Conservation (phyloP, 2,888 invertebrate genomes). For the Rhimphoctona megacephalus region DNA sequence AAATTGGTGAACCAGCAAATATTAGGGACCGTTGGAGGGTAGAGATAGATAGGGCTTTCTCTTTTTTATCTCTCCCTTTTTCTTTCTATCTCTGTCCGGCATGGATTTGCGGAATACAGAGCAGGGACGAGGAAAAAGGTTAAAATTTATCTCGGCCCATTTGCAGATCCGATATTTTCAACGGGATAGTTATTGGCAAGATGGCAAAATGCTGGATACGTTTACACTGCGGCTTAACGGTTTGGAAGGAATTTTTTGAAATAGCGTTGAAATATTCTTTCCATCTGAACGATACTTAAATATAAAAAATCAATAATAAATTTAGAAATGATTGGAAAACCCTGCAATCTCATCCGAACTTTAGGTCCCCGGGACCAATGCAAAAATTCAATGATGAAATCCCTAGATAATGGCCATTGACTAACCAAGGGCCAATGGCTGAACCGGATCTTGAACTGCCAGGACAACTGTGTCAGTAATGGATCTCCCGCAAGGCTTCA, state of each 20-base stretch:
- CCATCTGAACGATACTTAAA: background rate
- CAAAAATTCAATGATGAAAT: background rate
- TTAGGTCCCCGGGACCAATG: background rate
- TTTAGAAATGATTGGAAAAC: background rate
- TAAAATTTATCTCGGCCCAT: constrained; percentile 56
- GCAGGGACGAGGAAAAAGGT: constrained; percentile 21
- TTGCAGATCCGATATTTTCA: constrained; percentile 16
- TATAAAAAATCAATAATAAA: too few species aligned
- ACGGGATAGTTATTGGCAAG: constrained; percentile 10
- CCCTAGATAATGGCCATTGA: constrained; percentile 1
- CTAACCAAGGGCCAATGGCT: constrained; percentile 12
- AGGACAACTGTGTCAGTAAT: constrained; percentile 49
- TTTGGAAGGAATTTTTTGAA: background rate
- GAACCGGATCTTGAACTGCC: constrained; percentile 12
- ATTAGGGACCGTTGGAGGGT: constrained; percentile 29
- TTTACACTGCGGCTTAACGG: background rate
- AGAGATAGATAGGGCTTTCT: constrained; percentile 25
- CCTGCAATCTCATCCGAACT: background rate
- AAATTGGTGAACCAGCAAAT: constrained; percentile 50
- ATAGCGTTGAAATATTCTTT: background rate
- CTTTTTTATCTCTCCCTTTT: constrained; percentile 21
- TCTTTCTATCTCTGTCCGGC: background rate
- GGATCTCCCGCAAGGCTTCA: constrained; percentile 49
- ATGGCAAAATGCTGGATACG: background rate
- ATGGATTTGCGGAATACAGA: constrained; percentile 11